These are phyloP conservation scores for Rhagophthalmus giganteus DNA, from an alignment of 2,888 invertebrate species.

Conservation along the genomic window DNA sequence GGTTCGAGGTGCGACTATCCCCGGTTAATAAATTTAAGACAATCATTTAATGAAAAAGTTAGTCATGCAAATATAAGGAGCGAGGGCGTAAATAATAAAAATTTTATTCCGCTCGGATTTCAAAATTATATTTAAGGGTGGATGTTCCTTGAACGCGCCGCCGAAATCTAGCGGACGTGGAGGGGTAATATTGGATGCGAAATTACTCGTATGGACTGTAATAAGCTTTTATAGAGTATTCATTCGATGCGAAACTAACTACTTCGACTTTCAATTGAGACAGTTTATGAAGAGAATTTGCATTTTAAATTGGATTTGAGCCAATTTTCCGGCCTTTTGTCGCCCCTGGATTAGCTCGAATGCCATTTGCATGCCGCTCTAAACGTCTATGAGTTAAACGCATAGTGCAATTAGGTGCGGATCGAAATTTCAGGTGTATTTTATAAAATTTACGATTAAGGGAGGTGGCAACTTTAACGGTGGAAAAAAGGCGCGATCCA, in stretches of 20 bases:
- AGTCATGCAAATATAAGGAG: slow-evolving; percentile 10
- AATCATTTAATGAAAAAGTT: slow-evolving; percentile 18
- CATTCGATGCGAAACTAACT: slow-evolving; percentile 32
- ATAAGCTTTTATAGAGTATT: slow-evolving; percentile 27
- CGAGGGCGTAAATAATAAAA: slow-evolving; percentile 15
- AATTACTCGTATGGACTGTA: slow-evolving; percentile 24
- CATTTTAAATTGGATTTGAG: slow-evolving; percentile 51
- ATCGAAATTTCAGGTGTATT: slow-evolving; percentile 2
- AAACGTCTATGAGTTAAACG: slow-evolving; percentile 32
- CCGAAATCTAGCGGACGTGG: not conserved
- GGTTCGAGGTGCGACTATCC: slow-evolving; percentile 14
- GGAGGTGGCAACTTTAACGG: not conserved
- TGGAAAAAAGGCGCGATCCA: not conserved
- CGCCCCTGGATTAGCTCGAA: slow-evolving; percentile 39
- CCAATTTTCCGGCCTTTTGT: slow-evolving; percentile 52
- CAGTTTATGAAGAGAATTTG: slow-evolving; percentile 45
- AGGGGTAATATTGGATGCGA: slow-evolving; percentile 3
- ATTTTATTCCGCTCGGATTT: slow-evolving; percentile 14
- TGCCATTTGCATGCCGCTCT: slow-evolving; percentile 36
- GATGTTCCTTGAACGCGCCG: too few species aligned
- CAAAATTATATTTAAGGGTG: too few species aligned
- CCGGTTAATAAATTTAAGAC: slow-evolving; percentile 20
- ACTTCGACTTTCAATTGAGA: slow-evolving; percentile 41
- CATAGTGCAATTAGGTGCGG: slow-evolving; percentile 33
- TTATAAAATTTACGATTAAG: not conserved